Evolutionary conservation across 2,113 vertebrate genomes (phyloP), one percentile per base, ranked within the genome.

Genomic region (Myrmophylax atrothorax): DNA sequence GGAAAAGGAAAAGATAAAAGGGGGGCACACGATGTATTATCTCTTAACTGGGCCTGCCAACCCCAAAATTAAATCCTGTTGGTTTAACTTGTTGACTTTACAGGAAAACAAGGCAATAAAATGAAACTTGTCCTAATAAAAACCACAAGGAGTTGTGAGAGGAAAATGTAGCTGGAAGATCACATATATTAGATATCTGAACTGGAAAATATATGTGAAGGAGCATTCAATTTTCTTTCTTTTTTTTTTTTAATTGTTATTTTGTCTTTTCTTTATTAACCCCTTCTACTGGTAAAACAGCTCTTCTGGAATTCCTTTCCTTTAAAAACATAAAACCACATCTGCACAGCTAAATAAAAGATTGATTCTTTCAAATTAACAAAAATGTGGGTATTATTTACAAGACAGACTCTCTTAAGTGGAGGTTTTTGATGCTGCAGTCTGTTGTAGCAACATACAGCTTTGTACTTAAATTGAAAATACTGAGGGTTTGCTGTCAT

Each of bases 101-200:
- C 70, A 85, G 91, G 96, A 97, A 97, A 96, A 95, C 88, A 89
- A 82, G 87, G 89, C 92, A 91, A 86, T 97, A 94, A 97, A 95
- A 91, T 53, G 84, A 94, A 94, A 81, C 69, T 90, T 35, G 83
- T 92, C 37, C 91, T 72, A 84, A 83, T 92, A 93, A 96, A 96
- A 97, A 93, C 2, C 79, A 62, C 49, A 31, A 22, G 52, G 68
- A 68, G 56, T 89, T 68, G 50, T 29, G 69, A 84, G 38, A 78
- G 37, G 92, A 84, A 85, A 84, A 75, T 4, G 47, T 42, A 49
- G 46, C 75, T 87, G 46, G 38, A 59, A 93, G 72, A 72, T 81
- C 42, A 72, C 31, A 42, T 60, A 28, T 6, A 29, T 72, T 52
- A 79, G 58, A 67, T 40, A 68, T 89, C 33, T 33, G 66, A 77